phyloP scores from a whole-genome alignment of 2,888 invertebrate species.

The Protonemura montana region DNA sequence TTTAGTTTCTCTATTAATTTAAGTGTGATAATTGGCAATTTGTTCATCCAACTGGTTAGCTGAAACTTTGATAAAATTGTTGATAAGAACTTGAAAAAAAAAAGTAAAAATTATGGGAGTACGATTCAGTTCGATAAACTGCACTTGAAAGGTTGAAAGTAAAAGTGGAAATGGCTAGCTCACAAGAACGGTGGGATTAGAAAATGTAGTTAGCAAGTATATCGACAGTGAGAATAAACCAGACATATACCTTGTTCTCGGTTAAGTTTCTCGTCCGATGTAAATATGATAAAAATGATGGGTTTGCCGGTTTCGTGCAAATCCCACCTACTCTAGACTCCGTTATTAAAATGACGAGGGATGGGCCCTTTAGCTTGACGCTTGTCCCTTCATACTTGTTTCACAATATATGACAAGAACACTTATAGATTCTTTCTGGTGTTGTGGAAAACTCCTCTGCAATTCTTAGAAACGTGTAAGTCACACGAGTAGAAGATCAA shows the following conservation, averaged over 20 bases:
- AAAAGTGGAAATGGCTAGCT: not conserved
- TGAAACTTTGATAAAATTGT: no score
- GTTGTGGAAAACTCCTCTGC: not conserved
- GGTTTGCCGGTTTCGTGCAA: not conserved
- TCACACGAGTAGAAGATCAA: not conserved
- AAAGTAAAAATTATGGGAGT: not conserved
- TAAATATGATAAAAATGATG: constrained; percentile 2
- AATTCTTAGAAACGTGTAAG: not conserved
- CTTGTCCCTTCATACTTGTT: not conserved
- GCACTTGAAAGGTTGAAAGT: not conserved
- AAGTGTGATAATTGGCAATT: not conserved
- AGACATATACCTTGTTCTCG: not conserved
- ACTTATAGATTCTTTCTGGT: not conserved
- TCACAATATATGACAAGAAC: not conserved
- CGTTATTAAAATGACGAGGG: not conserved
- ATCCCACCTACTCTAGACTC: not conserved
- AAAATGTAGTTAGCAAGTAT: not conserved
- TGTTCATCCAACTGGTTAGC: not conserved
- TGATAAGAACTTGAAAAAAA: not conserved
- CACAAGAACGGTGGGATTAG: not conserved
- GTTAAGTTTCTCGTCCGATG: not conserved
- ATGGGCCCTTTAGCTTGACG: not conserved
- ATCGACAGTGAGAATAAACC: not conserved
- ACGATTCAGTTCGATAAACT: not conserved
- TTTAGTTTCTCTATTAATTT: not conserved